Base-by-base conservation (phyloP, 2,888 invertebrate genomes). In the Hoplodrina ambigua region DNA sequence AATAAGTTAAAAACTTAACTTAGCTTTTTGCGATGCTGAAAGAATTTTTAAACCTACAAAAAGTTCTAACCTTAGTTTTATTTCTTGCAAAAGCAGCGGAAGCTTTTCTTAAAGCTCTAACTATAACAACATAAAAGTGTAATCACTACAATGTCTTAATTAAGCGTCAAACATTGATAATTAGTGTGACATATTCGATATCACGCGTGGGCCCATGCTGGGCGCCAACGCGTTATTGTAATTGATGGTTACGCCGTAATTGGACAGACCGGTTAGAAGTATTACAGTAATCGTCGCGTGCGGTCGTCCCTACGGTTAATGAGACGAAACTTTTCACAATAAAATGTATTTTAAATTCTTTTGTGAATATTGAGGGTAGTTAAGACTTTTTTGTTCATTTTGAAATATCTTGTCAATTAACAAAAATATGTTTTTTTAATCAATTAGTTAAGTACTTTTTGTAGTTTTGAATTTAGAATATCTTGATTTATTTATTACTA, bases 171-270 rank as follows among this genome's bases (percentile, higher is more conserved):
- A 71, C 52, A 30, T 62, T 55, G 55, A 49, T 81, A 81, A 79
- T 81, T 78, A 69, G 61, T 53, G 30, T n/a, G 69, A 66, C 69
- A 85, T 88, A 90, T 93, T 89, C 89, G 82, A 73, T 76, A 85
- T 83, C 92, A 91, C 89, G 90, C 80, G 72, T 77, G 81, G 78
- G 82, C 86, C 88, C 87, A 78, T 77, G 86, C 72, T 83, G 87
- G 89, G 89, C 87, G 89, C 87, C 89, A 85, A 76, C 69, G 69
- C 77, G 78, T 63, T 41, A 58, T 72, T 80, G 11, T 89, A 90
- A 91, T 90, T 90, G 89, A 85, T 83, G 88, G 89, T 89, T 88
- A 82, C 72, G 70, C 72, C 75, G 81, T 90, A 89, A 90, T 90
- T 89, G 88, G 86, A 84, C 87, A 81, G 75, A 78, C 81, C 68